Conservation (phyloP, 2,113 vertebrate genomes). For the Tapirus terrestris region DNA sequence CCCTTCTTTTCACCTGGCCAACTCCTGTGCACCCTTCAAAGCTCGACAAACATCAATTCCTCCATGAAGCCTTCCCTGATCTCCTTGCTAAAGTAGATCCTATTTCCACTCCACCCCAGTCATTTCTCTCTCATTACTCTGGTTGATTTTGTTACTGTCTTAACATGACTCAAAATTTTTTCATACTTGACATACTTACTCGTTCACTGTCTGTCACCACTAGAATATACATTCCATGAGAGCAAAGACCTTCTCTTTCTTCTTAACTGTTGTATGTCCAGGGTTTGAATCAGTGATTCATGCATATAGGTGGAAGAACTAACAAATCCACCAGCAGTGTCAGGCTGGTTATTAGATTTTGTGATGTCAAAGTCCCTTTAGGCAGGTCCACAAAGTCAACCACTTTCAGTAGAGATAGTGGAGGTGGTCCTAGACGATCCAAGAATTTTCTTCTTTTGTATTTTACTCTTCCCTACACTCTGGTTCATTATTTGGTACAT, state of each 20-base stretch:
- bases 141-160: not conserved
- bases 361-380: not conserved
- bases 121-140: not conserved
- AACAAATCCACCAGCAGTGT: not conserved
- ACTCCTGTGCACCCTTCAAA: not conserved
- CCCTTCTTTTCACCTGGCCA: not conserved
- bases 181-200: not conserved
- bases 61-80: not conserved
- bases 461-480: not conserved
- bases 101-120: too few relatives aligned
- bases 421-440: not conserved
- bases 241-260: not conserved
- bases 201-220: not conserved
- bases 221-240: not conserved
- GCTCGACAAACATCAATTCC: not conserved
- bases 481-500: constrained; percentile 22
- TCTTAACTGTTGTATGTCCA: not conserved
- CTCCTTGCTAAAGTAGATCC: not conserved
- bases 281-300: not conserved
- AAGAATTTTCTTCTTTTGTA: constrained; percentile 12
- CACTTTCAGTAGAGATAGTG: not conserved
- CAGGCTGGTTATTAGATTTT: not conserved
- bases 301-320: not conserved
- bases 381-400: not conserved
- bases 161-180: not conserved